Evolutionary conservation across 2,113 vertebrate genomes (phyloP).

Genomic region (Argyrosomus japonicus): DNA sequence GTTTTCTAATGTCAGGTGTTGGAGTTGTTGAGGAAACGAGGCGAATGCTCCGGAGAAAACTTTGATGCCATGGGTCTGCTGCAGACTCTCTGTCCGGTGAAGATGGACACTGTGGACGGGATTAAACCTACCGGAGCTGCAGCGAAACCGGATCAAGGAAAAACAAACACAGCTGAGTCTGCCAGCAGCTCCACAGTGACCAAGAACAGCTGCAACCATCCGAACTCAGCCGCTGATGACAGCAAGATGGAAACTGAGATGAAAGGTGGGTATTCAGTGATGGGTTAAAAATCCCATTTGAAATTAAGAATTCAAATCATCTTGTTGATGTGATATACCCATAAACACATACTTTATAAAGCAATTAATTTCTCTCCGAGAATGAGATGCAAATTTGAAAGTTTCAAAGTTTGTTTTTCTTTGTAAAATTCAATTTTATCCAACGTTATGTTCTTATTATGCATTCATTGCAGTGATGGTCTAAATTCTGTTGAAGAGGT

Average conservation of each 20-base stretch:
- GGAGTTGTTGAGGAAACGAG: constrained; percentile 86
- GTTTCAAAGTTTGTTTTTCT: no score
- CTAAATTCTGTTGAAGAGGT: no score
- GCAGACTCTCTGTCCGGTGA: constrained; percentile 89
- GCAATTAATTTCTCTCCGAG: no score
- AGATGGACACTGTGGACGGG: constrained; percentile 88
- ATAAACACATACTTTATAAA: not conserved
- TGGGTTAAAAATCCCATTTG: not conserved
- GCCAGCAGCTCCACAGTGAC: not conserved
- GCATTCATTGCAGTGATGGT: not conserved
- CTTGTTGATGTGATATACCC: not conserved
- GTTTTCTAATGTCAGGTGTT: constrained; percentile 80
- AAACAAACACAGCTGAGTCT: not conserved
- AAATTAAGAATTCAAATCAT: no score
- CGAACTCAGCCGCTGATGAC: not conserved
- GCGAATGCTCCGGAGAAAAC: constrained; percentile 73
- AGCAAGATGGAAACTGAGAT: constrained; percentile 53
- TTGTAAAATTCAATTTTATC: no score
- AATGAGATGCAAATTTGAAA: not conserved
- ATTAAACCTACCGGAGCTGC: constrained; percentile 46
- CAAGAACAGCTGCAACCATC: not conserved
- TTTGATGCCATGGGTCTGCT: constrained; percentile 89
- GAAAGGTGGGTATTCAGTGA: constrained; percentile 68
- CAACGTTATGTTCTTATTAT: no score
- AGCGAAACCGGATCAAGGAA: not conserved